Conservation (phyloP, 2,113 vertebrate genomes). For the Psilopsiagon aymara region DNA sequence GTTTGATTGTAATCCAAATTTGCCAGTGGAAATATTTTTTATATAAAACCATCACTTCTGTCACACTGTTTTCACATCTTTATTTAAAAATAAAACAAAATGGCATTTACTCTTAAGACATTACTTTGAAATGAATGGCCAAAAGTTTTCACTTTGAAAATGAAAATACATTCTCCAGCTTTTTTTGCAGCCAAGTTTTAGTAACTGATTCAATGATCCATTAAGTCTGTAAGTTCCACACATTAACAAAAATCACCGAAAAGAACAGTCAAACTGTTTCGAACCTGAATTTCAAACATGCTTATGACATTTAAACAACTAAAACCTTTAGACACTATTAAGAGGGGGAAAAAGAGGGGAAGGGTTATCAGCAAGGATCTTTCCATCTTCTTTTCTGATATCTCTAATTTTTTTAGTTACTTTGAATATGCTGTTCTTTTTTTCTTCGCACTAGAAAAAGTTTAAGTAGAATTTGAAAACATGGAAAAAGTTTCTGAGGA, state of each 20-base stretch:
- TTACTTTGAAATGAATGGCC: neutral
- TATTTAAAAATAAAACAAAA: conserved; percentile 16
- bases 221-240: neutral
- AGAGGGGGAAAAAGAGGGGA: neutral
- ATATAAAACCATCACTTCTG: neutral
- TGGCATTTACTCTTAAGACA: neutral
- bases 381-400: neutral
- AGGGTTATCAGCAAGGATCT: neutral
- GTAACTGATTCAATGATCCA: neutral
- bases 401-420: neutral
- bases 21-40: neutral
- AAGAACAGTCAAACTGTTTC: neutral
- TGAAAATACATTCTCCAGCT: neutral
- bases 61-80: neutral
- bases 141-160: conserved; percentile 12
- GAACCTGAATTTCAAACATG: neutral
- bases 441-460: neutral
- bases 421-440: neutral
- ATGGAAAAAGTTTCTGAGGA: neutral
- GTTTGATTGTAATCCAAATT: conserved; percentile 27
- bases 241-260: neutral
- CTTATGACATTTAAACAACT: neutral
- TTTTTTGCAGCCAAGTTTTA: neutral
- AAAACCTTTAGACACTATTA: neutral
- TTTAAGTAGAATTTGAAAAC: neutral